A percentile compares a stretch with the other conserved stretches of the same genome.
Evolutionary conservation across 2,888 invertebrate species (phyloP).

Genomic region (Pediacus dermestoides): DNA sequence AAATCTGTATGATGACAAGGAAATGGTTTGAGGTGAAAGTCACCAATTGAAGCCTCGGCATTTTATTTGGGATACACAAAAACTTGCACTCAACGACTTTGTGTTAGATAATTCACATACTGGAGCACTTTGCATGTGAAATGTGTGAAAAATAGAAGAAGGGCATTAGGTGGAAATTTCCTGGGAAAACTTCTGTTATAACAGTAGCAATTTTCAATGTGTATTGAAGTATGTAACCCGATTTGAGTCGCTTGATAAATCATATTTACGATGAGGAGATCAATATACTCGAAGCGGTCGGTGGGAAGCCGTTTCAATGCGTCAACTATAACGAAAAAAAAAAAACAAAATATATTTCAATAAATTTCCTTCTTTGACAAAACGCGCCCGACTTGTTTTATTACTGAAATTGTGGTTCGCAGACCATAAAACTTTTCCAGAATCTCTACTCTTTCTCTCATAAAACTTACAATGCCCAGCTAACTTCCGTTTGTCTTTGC

Average conservation of each 20-base stretch:
- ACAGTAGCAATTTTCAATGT: constrained; percentile 37
- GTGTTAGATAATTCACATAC: constrained; percentile 8
- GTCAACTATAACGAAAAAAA: constrained; percentile 22
- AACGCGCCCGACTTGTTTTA: constrained; percentile 26
- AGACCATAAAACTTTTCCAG: constrained; percentile 29
- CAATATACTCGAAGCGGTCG: constrained; percentile 24
- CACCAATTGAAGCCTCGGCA: constrained; percentile 1
- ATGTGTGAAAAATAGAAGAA: constrained; percentile 9
- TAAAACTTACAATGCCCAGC: constrained; percentile 24
- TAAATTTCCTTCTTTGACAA: constrained; percentile 22
- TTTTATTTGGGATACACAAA: not conserved
- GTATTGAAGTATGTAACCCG: constrained; percentile 38
- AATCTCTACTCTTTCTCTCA: constrained; percentile 24
- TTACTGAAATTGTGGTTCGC: constrained; percentile 30
- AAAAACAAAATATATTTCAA: constrained; percentile 26
- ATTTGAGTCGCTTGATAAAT: constrained; percentile 42
- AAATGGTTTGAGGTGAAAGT: constrained; percentile 10
- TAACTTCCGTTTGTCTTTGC: constrained; percentile 4
- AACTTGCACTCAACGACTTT: constrained; percentile 9
- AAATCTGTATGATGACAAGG: constrained; percentile 8
- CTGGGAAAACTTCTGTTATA: constrained; percentile 19
- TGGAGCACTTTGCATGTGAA: constrained; percentile 7
- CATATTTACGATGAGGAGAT: constrained; percentile 36
- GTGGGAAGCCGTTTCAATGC: constrained; percentile 21
- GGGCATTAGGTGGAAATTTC: constrained; percentile 11